These are phyloP conservation scores for Mythimna pallens DNA, from an alignment of 2,888 invertebrate species.

Conservation along the genomic window DNA sequence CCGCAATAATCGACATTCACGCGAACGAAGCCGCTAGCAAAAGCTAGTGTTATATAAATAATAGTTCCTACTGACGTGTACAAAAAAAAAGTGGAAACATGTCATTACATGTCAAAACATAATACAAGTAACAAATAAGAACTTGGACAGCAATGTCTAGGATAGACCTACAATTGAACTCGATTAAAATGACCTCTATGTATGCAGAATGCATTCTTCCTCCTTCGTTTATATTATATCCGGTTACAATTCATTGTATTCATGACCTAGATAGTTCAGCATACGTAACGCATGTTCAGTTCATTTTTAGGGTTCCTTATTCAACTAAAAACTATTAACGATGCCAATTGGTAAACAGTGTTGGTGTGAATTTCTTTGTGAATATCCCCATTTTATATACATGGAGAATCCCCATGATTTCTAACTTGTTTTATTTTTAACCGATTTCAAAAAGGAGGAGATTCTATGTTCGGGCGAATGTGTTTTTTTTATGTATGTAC, in stretches of 20 bases:
- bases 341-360: not conserved
- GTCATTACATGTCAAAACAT: conserved; percentile 5
- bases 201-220: conserved; percentile 58
- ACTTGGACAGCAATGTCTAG: conserved; percentile 24
- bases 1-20: too few relatives aligned
- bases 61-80: not conserved
- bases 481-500: too few relatives aligned
- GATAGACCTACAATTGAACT: conserved; percentile 44
- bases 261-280: conserved; percentile 33
- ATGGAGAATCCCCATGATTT: too few relatives aligned
- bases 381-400: too few relatives aligned
- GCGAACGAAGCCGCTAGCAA: too few relatives aligned
- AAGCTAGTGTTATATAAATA: too few relatives aligned
- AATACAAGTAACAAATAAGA: conserved; percentile 21
- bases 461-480: too few relatives aligned
- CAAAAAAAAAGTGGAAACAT: not conserved
- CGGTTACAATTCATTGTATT: conserved; percentile 31
- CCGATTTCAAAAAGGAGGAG: too few relatives aligned
- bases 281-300: conserved; percentile 1
- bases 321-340: not conserved
- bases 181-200: conserved; percentile 58
- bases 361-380: too few relatives aligned
- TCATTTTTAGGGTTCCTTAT: conserved; percentile 12
- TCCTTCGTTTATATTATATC: conserved; percentile 44
- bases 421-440: too few relatives aligned